A percentile compares a stretch with the other conserved stretches of the same genome.
phyloP scores from a whole-genome alignment of 2,888 invertebrate genomes.

The Theretra japonica region DNA sequence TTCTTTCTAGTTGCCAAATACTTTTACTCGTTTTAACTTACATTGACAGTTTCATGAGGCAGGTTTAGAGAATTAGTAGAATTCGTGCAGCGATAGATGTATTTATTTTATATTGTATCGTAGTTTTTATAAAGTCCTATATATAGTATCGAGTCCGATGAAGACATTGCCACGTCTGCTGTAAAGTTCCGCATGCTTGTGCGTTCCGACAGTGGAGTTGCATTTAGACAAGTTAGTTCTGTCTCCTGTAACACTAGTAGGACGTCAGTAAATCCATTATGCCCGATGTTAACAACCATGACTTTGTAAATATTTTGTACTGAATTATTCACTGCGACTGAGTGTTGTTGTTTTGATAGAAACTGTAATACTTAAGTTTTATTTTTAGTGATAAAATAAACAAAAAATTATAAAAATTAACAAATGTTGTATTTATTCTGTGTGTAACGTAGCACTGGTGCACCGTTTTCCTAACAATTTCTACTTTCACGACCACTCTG shows the following conservation, averaged over 20 bases:
- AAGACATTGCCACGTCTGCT: constrained; percentile 48
- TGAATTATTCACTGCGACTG: constrained; percentile 81
- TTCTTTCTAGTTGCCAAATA: constrained; percentile 83
- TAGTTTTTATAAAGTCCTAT: constrained; percentile 62
- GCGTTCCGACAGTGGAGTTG: constrained; percentile 57
- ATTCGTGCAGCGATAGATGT: constrained; percentile 71
- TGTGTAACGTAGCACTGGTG: constrained; percentile 66
- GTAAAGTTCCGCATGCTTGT: constrained; percentile 44
- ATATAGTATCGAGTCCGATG: constrained; percentile 49
- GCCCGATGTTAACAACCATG: constrained; percentile 58
- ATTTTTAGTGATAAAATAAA: constrained; percentile 84
- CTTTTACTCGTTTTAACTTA: constrained; percentile 70
- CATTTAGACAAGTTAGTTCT: constrained; percentile 73
- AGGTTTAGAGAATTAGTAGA: constrained; percentile 68
- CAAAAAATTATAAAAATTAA: constrained; percentile 74
- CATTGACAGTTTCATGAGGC: constrained; percentile 71
- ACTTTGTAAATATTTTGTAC: constrained; percentile 81
- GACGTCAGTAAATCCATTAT: constrained; percentile 50
- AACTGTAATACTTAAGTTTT: constrained; percentile 84
- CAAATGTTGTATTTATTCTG: constrained; percentile 65
- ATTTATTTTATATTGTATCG: constrained; percentile 74
- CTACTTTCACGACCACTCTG: constrained; percentile 61
- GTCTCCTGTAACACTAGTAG: constrained; percentile 48
- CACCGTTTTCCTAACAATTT: constrained; percentile 69
- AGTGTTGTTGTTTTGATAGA: constrained; percentile 82